Conservation (phyloP, 92 coral and sea anemone species). For the Zoanthus gigantus region DNA sequence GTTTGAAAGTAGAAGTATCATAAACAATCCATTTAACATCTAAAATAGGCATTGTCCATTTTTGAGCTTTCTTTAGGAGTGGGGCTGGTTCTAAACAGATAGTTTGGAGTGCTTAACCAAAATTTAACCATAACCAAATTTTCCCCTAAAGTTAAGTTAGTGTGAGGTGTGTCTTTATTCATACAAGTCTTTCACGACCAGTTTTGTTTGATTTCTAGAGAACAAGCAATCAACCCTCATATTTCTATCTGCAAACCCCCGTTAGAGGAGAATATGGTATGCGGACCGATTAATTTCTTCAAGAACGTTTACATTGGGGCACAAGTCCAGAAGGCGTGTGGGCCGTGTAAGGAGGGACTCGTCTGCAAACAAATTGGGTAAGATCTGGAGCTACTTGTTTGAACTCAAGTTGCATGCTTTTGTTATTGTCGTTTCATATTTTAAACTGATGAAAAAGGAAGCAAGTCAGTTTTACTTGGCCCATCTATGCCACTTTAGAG, state of each 20-base stretch:
- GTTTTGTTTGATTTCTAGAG: conserved; percentile 52
- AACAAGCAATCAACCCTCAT: conserved; percentile 97
- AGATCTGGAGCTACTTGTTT: conserved; percentile 22
- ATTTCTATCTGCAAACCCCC: conserved; percentile 98
- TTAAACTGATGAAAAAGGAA: background rate
- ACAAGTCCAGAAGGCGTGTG: conserved; percentile 97
- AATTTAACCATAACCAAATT: no score
- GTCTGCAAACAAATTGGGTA: conserved; percentile 99
- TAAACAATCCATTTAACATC: background rate
- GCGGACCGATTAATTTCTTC: conserved; percentile 98
- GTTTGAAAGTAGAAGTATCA: background rate
- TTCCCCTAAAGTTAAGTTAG: no score
- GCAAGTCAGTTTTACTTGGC: background rate
- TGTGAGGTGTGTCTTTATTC: no score
- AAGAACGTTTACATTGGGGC: conserved; percentile 99
- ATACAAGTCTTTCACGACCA: no score
- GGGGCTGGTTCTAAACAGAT: no score
- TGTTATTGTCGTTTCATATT: no score
- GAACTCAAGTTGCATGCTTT: background rate
- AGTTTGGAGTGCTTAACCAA: no score
- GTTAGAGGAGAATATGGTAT: conserved; percentile 93
- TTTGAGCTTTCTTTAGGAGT: no score
- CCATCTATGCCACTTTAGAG: no score
- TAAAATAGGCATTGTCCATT: background rate
- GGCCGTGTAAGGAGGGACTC: conserved; percentile 97